Evolutionary conservation across 1,140 invertebrate genomes (phyloP).

Genomic region (Anadara kagoshimensis): DNA sequence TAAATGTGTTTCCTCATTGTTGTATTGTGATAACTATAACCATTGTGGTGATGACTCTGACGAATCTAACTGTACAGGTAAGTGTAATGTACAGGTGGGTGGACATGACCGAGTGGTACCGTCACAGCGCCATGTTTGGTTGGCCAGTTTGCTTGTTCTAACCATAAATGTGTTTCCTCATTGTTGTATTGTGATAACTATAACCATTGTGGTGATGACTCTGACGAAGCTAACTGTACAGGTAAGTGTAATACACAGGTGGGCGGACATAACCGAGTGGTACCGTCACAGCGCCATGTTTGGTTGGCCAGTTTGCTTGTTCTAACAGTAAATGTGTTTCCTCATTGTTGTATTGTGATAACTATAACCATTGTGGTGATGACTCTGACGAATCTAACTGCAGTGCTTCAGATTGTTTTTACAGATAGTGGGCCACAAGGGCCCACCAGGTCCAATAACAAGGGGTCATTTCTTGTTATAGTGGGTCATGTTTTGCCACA

Average conservation of each 20-base stretch:
- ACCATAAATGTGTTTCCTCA: slow-evolving; percentile 35
- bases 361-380: slow-evolving; percentile 52
- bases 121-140: slow-evolving; percentile 43
- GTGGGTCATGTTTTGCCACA: too few relatives aligned
- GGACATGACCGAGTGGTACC: too few relatives aligned
- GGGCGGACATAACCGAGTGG: too few relatives aligned
- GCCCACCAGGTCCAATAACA: too few relatives aligned
- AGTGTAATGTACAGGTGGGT: background rate
- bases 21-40: slow-evolving; percentile 46
- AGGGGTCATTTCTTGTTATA: too few relatives aligned
- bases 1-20: slow-evolving; percentile 31
- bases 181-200: slow-evolving; percentile 43
- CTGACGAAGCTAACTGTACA: slow-evolving; percentile 45
- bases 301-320: slow-evolving; percentile 30
- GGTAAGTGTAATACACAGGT: slow-evolving; percentile 24
- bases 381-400: slow-evolving; percentile 39
- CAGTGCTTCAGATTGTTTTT: too few relatives aligned
- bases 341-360: slow-evolving; percentile 38
- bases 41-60: slow-evolving; percentile 53
- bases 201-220: slow-evolving; percentile 50
- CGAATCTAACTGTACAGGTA: slow-evolving; percentile 46
- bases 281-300: slow-evolving; percentile 51
- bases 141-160: slow-evolving; percentile 39
- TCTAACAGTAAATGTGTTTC: slow-evolving; percentile 41
- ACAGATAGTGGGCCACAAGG: too few relatives aligned